Conservation (phyloP, 2,797 vertebrate genomes). For the Petrocephalus schoutedeni region DNA sequence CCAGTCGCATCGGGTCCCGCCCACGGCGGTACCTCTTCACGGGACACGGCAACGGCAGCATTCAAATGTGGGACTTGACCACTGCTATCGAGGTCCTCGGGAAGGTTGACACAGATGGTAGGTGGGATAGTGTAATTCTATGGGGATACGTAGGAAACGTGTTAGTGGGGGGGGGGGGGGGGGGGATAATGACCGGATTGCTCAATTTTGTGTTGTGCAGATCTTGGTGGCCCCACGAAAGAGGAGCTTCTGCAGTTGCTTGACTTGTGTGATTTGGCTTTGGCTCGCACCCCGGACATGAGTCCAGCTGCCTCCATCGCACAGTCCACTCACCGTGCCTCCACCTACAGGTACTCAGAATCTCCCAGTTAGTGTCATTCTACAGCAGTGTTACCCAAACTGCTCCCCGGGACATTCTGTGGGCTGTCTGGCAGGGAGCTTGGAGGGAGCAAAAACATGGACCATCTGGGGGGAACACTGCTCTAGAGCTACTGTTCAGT, state of each 20-base stretch:
- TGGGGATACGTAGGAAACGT: neutral
- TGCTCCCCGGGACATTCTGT: neutral
- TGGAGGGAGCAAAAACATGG: neutral
- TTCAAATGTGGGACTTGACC: slow-evolving; percentile 92
- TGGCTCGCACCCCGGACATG: slow-evolving; percentile 68
- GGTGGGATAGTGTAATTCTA: neutral
- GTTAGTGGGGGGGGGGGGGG: neutral
- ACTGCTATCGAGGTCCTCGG: slow-evolving; percentile 80
- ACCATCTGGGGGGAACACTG: neutral
- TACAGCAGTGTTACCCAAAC: neutral
- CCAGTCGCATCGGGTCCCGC: slow-evolving; percentile 79
- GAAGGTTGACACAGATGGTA: slow-evolving; percentile 70
- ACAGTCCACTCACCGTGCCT: slow-evolving; percentile 43
- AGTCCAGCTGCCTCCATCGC: slow-evolving; percentile 49
- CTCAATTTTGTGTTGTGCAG: slow-evolving; percentile 33
- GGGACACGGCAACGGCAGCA: slow-evolving; percentile 81
- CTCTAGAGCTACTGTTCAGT: neutral
- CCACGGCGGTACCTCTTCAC: slow-evolving; percentile 82
- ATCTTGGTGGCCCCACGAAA: slow-evolving; percentile 73
- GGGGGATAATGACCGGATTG: neutral
- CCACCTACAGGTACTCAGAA: slow-evolving; percentile 63
- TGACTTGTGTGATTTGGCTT: slow-evolving; percentile 78
- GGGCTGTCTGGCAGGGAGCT: neutral
- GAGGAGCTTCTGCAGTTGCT: slow-evolving; percentile 79
- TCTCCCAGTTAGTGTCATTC: neutral